Conservation (phyloP, 2,888 invertebrate species). For the Serripes groenlandicus region DNA sequence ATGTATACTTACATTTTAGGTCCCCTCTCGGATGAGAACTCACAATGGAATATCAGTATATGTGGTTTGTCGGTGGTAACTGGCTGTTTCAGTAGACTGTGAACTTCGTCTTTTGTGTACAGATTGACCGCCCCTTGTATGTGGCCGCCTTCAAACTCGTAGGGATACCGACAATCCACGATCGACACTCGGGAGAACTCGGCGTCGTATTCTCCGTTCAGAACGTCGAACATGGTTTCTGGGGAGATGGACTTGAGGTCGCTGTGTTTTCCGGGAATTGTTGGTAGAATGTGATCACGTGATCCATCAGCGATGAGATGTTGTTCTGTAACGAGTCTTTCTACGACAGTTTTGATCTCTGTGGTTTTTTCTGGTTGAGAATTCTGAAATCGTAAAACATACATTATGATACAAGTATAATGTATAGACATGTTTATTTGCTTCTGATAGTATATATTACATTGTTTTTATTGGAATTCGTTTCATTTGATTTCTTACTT, state of each 20-base stretch:
- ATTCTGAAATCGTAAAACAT: too few species aligned
- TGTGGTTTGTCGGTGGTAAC: conserved; percentile 55
- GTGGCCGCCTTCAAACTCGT: conserved; percentile 59
- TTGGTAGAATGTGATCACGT: conserved; percentile 74
- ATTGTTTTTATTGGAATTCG: too few species aligned
- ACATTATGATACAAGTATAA: too few species aligned
- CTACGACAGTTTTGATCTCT: too few species aligned
- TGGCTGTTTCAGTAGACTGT: conserved; percentile 27
- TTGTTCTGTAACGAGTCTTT: conserved; percentile 25
- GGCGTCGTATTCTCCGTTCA: conserved; percentile 36
- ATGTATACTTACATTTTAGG: conserved; percentile 57
- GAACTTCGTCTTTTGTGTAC: conserved; percentile 56
- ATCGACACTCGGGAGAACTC: conserved; percentile 31
- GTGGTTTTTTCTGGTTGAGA: too few species aligned
- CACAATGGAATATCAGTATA: conserved; percentile 62
- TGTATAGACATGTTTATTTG: too few species aligned
- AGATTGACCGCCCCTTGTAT: conserved; percentile 53
- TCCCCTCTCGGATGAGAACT: conserved; percentile 63
- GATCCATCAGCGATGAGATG: conserved; percentile 59
- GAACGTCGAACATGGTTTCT: conserved; percentile 61
- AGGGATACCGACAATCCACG: conserved; percentile 58
- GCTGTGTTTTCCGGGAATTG: conserved; percentile 73
- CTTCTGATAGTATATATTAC: too few species aligned
- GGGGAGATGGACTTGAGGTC: conserved; percentile 81
- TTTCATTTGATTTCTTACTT: too few species aligned